Base-by-base conservation (phyloP, 1,140 invertebrate genomes). In the Anastrepha ludens region DNA sequence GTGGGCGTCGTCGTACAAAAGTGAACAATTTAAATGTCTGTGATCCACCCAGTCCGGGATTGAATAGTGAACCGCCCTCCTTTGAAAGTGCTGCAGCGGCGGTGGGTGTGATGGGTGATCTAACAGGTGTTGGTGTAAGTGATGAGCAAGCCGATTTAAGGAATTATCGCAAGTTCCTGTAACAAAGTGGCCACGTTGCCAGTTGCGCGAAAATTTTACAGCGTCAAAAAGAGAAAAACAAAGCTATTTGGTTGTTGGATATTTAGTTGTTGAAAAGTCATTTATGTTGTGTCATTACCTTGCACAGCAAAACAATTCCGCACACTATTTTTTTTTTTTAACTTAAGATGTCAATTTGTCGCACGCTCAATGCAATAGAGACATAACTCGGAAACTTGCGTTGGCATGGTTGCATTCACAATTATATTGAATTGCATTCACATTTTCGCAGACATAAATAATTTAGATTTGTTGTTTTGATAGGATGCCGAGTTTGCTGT, bases 91-190 rank as follows among this genome's bases (percentile, higher is more conserved):
- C 92, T 47, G 92, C 92, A 5, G 92, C 92, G 3, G 91, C 91
- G 15, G 92, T 92, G 60, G 91, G 91, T 59, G 91, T 89, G 41
- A 89, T 90, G 88, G 85, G 67, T 58, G 86, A 88, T 86, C 29
- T 88, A n/a, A 59, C 87, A 11, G 20, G 85, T 17, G 88, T 85
- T 20, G 29, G 20, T 65, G 86, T 41, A 3, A 62, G 47, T 13
- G 91, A 91, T 62, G 90, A 90, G 20, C 90, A 91, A 88, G 90
- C 89, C 41, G 91, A 93, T 88, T 88, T 93, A 89, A 90, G 91
- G 60, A 93, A 93, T 86, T 93, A 93, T 90, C 92, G 91, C 50
- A 93, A 93, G 88, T 93, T 92, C 91, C 91, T 93, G 91, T 93
- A 92, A 93, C 85, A 86, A 62, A 39, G 39, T 62, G 47, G 44